These are phyloP conservation scores for Tethya wilhelma DNA, from an alignment of 37 sponge, comb jelly and placozoan species.

Conservation along the genomic window DNA sequence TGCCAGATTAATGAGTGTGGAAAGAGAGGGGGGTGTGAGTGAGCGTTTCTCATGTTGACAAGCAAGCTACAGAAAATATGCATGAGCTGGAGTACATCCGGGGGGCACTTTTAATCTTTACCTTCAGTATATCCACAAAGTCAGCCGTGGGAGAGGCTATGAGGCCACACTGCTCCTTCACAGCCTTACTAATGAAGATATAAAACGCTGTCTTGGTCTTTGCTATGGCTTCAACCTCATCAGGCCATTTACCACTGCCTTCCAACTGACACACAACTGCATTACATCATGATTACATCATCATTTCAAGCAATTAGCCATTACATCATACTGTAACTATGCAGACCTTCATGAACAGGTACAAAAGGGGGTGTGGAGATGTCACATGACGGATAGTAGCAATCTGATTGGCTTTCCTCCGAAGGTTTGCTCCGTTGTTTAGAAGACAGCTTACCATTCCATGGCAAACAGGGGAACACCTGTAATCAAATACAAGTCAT, in stretches of 20 bases:
- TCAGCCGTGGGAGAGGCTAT: constrained; percentile 61
- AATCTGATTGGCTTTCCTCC: constrained; percentile 40
- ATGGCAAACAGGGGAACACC: constrained; percentile 72
- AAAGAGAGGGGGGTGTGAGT: background rate
- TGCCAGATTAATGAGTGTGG: background rate
- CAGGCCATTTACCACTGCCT: constrained; percentile 98
- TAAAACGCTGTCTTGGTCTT: constrained; percentile 92
- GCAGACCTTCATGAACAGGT: constrained; percentile 65
- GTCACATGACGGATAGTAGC: constrained; percentile 80
- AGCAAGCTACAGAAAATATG: too few species aligned
- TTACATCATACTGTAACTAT: background rate
- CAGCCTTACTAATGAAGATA: constrained; percentile 57
- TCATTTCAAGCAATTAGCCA: background rate
- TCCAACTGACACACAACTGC: constrained; percentile 89
- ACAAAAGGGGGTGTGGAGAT: constrained; percentile 49
- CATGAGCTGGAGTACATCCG: too few species aligned
- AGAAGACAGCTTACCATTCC: constrained; percentile 57
- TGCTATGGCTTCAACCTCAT: constrained; percentile 81
- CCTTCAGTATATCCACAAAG: constrained; percentile 81
- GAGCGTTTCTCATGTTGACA: constrained; percentile 1
- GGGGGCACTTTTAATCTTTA: too few species aligned
- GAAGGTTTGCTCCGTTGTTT: constrained; percentile 2
- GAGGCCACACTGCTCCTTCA: constrained; percentile 45
- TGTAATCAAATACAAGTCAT: background rate
- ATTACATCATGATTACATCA: too few species aligned